A percentile compares a stretch with the other conserved stretches of the same genome.
phyloP scores from a whole-genome alignment of 1,140 invertebrate genomes.

The Thrips palmi region DNA sequence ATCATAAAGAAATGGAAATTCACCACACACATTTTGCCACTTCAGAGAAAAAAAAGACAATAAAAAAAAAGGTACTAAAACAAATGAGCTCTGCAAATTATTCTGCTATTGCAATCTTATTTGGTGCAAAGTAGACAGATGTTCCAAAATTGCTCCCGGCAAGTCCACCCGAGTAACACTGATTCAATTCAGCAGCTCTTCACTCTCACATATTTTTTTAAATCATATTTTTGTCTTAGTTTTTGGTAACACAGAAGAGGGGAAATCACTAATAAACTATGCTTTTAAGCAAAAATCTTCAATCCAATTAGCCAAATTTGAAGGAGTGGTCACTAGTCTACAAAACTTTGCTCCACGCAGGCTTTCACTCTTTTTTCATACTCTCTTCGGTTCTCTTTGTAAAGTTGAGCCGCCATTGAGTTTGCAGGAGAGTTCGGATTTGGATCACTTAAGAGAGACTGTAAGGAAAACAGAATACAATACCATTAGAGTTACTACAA shows the following conservation, averaged over 20 bases:
- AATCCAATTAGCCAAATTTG: not conserved
- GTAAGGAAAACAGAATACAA: constrained; percentile 27
- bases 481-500: too few species aligned
- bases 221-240: not conserved
- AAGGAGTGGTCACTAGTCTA: constrained; percentile 53
- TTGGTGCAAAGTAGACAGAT: too few species aligned
- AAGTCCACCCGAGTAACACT: too few species aligned
- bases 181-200: too few species aligned
- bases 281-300: not conserved
- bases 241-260: not conserved
- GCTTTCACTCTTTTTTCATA: constrained; percentile 94
- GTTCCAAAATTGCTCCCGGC: too few species aligned
- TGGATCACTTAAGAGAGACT: constrained; percentile 88
- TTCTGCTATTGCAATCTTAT: too few species aligned
- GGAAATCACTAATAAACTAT: not conserved
- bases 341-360: constrained; percentile 90
- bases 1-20: too few species aligned
- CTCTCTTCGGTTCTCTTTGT: constrained; percentile 86
- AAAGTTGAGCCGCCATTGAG: constrained; percentile 88
- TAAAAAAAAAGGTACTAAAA: too few species aligned
- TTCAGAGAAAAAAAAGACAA: too few species aligned
- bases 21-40: too few species aligned
- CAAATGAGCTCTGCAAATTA: too few species aligned
- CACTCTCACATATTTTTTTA: not conserved
- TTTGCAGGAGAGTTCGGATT: constrained; percentile 94